Base-by-base conservation (phyloP, 2,888 invertebrate species). In the Ctena decussata region DNA sequence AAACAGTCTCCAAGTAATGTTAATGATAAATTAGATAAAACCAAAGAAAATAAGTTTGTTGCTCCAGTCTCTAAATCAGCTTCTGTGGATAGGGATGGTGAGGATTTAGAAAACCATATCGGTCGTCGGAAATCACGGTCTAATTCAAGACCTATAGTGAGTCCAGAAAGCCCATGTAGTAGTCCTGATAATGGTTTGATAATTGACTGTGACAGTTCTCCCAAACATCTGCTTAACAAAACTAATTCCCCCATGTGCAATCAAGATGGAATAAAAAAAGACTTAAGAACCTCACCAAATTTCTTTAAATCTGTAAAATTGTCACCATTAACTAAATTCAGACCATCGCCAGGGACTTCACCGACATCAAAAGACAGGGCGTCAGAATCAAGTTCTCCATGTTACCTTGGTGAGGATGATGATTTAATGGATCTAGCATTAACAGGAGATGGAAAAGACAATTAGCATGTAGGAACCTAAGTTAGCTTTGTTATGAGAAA, bases 341-440 rank as follows among this genome's bases (percentile, higher is more conserved):
- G 81, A 83, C 84, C 39, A 27, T 86, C 85, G 15, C 76, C 82
- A 18, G 71, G 78, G 46, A 65, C 65, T 12, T 85, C 87, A 12
- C 83, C 86, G n/a, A 57, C 77, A 24, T 80, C 74, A 21, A 80
- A 85, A 46, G 85, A 90, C 30, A 81, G 84, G 44, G 76, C 80
- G 65, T 78, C 82, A 18, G 78, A 81, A 35, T 80, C 90, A 27
- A 84, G 81, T 39, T 93, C 93, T 5, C 93, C 93, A 27, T 97
- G 97, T 92, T 97, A 98, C 91, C 98, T 98, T 70, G 98, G 98
- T 94, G 98, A 98, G 95, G 98, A 98, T 94, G 98, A 98, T 95
- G 98, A 98, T 94, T 97, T 98, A 30, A 98, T 98, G 98, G 98
- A 98, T 95, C 98, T 98, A 95, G 98, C 98, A 8, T 96, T 98